Evolutionary conservation across 2,888 invertebrate species (phyloP).

Genomic region (Augiades crinisus): DNA sequence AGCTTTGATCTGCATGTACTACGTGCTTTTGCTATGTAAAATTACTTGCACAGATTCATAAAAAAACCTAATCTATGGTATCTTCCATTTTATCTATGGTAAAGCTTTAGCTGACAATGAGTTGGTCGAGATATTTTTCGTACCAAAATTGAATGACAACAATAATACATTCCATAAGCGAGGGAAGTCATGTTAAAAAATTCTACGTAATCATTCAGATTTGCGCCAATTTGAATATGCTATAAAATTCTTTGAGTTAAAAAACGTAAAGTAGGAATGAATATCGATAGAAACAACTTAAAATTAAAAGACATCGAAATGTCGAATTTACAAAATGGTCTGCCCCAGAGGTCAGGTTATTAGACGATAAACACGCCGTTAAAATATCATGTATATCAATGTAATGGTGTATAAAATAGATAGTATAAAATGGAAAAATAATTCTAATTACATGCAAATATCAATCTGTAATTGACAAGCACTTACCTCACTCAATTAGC

Average conservation of each 20-base stretch:
- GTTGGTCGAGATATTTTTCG: no score
- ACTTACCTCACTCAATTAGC: slow-evolving; percentile 48
- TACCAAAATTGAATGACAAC: no score
- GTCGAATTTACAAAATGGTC: slow-evolving; percentile 15
- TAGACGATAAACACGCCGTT: slow-evolving; percentile 44
- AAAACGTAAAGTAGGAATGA: not conserved
- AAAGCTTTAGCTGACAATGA: no score
- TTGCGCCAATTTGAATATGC: no score
- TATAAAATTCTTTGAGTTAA: not conserved
- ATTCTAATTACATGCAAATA: slow-evolving; percentile 22
- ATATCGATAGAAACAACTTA: slow-evolving; percentile 10
- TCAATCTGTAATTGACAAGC: slow-evolving; percentile 26
- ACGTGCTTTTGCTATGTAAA: not conserved
- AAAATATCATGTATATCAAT: slow-evolving; percentile 35
- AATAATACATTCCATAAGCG: no score
- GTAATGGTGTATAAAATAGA: slow-evolving; percentile 11
- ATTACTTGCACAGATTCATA: not conserved
- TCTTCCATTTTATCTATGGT: not conserved
- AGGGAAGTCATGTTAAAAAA: no score
- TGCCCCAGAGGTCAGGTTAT: slow-evolving; percentile 38
- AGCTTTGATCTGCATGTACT: not conserved
- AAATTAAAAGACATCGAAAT: slow-evolving; percentile 12
- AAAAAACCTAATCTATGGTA: not conserved
- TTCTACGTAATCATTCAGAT: not conserved
- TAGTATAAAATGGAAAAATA: slow-evolving; percentile 4